Base-by-base conservation (phyloP, 1,140 invertebrate genomes). In the Zaprionus africanus region DNA sequence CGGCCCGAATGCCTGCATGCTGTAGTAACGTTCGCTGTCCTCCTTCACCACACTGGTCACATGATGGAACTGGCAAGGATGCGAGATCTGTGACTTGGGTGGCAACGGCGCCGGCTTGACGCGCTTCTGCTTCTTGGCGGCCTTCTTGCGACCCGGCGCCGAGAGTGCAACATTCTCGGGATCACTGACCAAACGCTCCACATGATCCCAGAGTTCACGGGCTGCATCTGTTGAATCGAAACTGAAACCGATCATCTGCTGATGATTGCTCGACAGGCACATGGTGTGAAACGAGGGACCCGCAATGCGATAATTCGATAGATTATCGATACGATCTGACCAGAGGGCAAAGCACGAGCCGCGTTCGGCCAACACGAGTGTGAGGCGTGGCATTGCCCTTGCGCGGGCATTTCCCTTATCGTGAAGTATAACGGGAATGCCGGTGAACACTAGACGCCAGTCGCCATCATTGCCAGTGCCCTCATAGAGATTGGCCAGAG, bases 31-130 rank as follows among this genome's bases (percentile, higher is more conserved):
- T 49, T 93, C 93, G 56, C 94, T 94, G 81, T 97, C 96, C 58
- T 94, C 94, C 17, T 94, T 93, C 67, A 97, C 96, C 12, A 98
- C 95, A 72, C 95, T 96, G 28, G 96, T 97, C 54, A 98, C 95
- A 88, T 98, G 97, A 65, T 97, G 96, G 92, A 98, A 98, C 82
- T 96, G 96, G 91, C 97, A 98, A 0, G 97, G 97, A 81, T 96
- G 95, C 13, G 97, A 97, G 76, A 98, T 98, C 90, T 97, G 96
- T 56, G 94, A 95, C 91, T 98, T 98, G 24, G 95, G 95, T 5
- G 97, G 96, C 60, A 96, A 92, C 54, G 94, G 93, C 5, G 93
- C 91, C 56, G 94, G 94, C 86, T 94, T 94, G 0, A 90, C 79
- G 7, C 90, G 78, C 62, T 93, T 94, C 75, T 93, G 93, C 64